Percentiles rank a stretch among this genome's conserved stretches.
Evolutionary conservation across 2,888 invertebrate species (phyloP).

Genomic region (Anaspis maculata): DNA sequence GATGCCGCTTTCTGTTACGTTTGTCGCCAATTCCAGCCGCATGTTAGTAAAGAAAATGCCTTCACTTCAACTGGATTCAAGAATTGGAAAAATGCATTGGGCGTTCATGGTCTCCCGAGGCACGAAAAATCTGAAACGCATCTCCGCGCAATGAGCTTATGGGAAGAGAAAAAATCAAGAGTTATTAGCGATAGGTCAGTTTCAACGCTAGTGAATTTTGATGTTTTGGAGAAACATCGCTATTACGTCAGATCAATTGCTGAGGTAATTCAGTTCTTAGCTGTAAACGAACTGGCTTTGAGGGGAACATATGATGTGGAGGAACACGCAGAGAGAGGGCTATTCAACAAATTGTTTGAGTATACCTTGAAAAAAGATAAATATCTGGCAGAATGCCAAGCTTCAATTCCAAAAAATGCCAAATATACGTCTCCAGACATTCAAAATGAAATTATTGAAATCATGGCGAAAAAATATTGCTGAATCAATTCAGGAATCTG

Average conservation of each 20-base stretch:
- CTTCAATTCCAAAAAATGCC: too few relatives aligned
- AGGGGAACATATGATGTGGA: not conserved
- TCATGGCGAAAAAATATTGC: too few relatives aligned
- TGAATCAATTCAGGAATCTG: too few relatives aligned
- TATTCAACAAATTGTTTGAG: conserved; percentile 1
- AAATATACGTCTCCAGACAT: too few relatives aligned
- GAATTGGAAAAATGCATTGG: not conserved
- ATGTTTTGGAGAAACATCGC: not conserved
- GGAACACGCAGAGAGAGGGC: not conserved
- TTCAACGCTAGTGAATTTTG: not conserved
- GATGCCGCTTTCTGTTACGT: not conserved
- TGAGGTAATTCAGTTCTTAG: not conserved
- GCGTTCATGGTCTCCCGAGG: too few relatives aligned
- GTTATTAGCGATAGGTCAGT: not conserved
- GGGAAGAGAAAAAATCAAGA: not conserved
- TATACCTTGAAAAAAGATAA: not conserved
- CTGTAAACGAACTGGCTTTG: not conserved
- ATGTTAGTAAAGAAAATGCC: not conserved
- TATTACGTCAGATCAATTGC: not conserved
- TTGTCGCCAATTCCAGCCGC: not conserved
- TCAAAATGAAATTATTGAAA: too few relatives aligned
- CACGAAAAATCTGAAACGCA: not conserved
- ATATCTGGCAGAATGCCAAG: too few relatives aligned
- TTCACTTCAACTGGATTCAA: not conserved
- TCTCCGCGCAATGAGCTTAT: not conserved